phyloP scores from a whole-genome alignment of 2,888 invertebrate genomes.

The Chirona hameri region DNA sequence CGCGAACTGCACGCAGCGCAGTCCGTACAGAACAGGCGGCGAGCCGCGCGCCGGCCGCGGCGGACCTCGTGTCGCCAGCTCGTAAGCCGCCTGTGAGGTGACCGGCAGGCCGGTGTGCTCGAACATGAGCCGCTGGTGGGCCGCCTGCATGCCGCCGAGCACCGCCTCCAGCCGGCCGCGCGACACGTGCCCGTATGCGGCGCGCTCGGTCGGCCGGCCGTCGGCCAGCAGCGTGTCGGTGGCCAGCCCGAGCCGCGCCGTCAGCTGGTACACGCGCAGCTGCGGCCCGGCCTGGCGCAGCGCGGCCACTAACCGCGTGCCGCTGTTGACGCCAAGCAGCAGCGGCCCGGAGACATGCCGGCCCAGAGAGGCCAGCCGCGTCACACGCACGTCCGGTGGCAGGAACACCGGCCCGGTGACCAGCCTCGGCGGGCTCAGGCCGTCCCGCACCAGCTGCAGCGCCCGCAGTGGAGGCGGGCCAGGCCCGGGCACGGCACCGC shows the following conservation, averaged over 20 bases:
- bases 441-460: not conserved
- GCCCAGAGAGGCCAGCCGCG: not conserved
- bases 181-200: slow-evolving; percentile 49
- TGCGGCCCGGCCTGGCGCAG: not conserved
- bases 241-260: slow-evolving; percentile 41
- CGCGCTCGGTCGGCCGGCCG: slow-evolving; percentile 41
- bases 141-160: slow-evolving; percentile 74
- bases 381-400: not conserved
- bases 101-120: slow-evolving; percentile 57
- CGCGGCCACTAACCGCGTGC: not conserved
- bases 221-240: slow-evolving; percentile 39
- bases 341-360: not conserved
- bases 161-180: slow-evolving; percentile 63
- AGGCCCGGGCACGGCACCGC: too few species aligned
- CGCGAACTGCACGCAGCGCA: slow-evolving; percentile 76
- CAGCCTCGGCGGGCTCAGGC: not conserved
- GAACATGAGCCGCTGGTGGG: slow-evolving; percentile 81
- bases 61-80: slow-evolving; percentile 75
- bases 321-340: not conserved
- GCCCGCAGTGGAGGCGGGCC: not conserved
- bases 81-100: slow-evolving; percentile 71
- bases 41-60: slow-evolving; percentile 68
- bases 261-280: slow-evolving; percentile 39
- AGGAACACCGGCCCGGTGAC: not conserved
- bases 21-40: slow-evolving; percentile 75